Percentiles rank a stretch among this genome's conserved stretches.
phyloP scores from a whole-genome alignment of 64 coral and sea anemone genomes.

The Stichodactyla mertensii region DNA sequence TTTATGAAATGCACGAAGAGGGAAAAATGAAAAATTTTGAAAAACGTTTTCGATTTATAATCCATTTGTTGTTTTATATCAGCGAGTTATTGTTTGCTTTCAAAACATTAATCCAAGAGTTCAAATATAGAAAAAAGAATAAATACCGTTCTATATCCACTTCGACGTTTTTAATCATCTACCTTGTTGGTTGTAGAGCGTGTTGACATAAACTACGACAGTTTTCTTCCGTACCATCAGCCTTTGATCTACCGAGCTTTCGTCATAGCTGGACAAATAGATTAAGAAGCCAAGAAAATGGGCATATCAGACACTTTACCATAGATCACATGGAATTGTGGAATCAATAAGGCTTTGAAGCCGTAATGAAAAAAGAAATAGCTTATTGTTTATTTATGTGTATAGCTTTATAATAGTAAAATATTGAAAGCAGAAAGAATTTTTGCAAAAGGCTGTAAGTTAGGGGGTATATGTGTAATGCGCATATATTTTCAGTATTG shows the following conservation, averaged over 20 bases:
- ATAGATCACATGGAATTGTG: background rate
- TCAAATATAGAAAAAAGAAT: background rate
- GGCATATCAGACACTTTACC: background rate
- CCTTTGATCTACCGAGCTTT: background rate
- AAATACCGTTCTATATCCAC: background rate
- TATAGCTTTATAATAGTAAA: too few relatives aligned
- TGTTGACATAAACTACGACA: background rate
- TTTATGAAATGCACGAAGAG: too few relatives aligned
- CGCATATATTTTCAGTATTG: too few relatives aligned
- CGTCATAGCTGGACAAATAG: background rate
- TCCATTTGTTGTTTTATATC: background rate
- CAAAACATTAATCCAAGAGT: background rate
- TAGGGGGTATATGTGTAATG: too few relatives aligned
- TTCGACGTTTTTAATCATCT: background rate
- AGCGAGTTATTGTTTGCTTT: background rate
- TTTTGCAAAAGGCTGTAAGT: too few relatives aligned
- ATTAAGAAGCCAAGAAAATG: background rate
- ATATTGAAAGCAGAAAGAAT: too few relatives aligned
- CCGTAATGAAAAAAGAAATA: too few relatives aligned
- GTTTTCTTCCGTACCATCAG: background rate
- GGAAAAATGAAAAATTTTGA: too few relatives aligned
- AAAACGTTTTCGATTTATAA: background rate
- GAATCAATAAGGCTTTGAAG: too few relatives aligned
- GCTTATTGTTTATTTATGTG: too few relatives aligned
- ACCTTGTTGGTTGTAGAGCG: background rate